Conservation (phyloP, 1,140 invertebrate genomes). For the Temnothorax nylanderi region DNA sequence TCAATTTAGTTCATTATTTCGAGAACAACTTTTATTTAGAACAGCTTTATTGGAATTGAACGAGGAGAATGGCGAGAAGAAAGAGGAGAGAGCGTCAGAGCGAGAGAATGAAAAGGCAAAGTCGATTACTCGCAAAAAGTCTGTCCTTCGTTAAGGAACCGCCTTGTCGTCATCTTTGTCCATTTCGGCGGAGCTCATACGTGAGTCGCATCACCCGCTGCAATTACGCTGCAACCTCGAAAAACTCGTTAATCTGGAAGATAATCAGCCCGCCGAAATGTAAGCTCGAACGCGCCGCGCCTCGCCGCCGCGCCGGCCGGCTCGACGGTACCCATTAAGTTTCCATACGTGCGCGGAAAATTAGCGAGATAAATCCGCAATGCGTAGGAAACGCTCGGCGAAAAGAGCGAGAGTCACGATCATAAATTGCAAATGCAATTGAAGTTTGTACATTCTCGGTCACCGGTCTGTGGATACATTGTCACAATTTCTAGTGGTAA, state of each 20-base stretch:
- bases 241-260: slow-evolving; percentile 59
- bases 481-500: neutral
- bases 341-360: slow-evolving; percentile 59
- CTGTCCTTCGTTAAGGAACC: slow-evolving; percentile 65
- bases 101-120: neutral
- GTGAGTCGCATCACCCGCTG: slow-evolving; percentile 58
- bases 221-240: slow-evolving; percentile 14
- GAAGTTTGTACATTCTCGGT: neutral
- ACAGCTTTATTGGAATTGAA: neutral
- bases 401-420: slow-evolving; percentile 3
- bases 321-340: slow-evolving; percentile 48
- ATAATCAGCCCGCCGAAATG: slow-evolving; percentile 61
- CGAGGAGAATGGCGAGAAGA: neutral
- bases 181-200: slow-evolving; percentile 49
- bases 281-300: slow-evolving; percentile 23
- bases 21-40: neutral
- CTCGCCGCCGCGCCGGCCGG: neutral
- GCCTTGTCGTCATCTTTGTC: slow-evolving; percentile 34
- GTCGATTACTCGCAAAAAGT: slow-evolving; percentile 60
- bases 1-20: slow-evolving; percentile 25
- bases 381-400: slow-evolving; percentile 3
- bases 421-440: slow-evolving; percentile 29
- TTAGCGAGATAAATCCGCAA: slow-evolving; percentile 50
- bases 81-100: slow-evolving; percentile 1
- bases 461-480: neutral